Conservation (phyloP, 2,113 vertebrate species). For the Conger conger region DNA sequence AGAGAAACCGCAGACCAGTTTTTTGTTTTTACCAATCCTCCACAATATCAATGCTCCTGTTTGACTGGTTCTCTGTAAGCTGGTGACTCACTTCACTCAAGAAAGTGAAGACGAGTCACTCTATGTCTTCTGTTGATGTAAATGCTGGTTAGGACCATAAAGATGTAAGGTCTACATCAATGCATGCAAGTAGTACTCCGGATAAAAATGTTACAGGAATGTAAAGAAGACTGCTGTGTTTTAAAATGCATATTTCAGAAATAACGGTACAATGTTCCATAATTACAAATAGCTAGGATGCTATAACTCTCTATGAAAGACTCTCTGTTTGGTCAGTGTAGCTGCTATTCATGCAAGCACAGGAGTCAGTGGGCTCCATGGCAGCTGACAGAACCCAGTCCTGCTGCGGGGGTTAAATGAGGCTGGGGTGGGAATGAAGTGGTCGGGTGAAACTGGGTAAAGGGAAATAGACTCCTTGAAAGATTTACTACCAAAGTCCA, state of each 20-base stretch:
- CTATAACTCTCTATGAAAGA: not conserved
- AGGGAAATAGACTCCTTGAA: conserved; percentile 40
- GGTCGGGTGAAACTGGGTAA: conserved; percentile 53
- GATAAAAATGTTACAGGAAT: not conserved
- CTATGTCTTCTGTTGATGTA: not conserved
- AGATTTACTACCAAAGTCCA: conserved; percentile 43
- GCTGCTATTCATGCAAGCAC: not conserved
- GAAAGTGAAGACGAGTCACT: not conserved
- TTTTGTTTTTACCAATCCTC: not conserved
- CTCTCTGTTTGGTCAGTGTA: not conserved
- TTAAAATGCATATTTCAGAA: not conserved
- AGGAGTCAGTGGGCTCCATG: not conserved
- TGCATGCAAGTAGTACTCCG: not conserved
- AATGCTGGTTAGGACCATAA: not conserved
- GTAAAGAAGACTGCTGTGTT: not conserved
- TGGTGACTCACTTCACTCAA: not conserved
- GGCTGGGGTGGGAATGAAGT: conserved; percentile 44
- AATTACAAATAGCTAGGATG: not conserved
- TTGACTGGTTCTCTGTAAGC: not conserved
- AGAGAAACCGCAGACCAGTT: not conserved
- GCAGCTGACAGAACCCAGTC: conserved; percentile 35
- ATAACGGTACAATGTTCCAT: not conserved
- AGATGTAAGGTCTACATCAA: not conserved
- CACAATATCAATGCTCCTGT: not conserved
- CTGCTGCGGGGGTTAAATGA: conserved; percentile 47